Conservation (phyloP, 2,797 vertebrate genomes). For the Darevskia nairensis region DNA sequence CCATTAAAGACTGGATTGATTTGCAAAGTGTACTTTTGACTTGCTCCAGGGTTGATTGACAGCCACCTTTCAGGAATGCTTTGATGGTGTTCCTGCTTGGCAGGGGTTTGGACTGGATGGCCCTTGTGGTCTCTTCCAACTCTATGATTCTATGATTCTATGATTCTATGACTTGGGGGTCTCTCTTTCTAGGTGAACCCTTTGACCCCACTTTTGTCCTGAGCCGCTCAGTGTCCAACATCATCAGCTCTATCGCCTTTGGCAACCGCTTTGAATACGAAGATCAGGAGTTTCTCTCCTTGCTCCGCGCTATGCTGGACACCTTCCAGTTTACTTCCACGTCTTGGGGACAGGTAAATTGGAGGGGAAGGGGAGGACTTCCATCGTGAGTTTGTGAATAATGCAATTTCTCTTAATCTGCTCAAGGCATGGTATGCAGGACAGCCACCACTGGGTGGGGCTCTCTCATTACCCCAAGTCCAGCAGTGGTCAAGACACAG, state of each 20-base stretch:
- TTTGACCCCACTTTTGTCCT: constrained; percentile 67
- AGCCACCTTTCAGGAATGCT: no score
- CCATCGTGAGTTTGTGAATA: no score
- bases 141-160: no score
- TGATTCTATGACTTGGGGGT: no score
- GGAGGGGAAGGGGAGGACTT: no score
- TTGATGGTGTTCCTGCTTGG: no score
- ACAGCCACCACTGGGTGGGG: background rate
- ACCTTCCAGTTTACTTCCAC: constrained; percentile 30
- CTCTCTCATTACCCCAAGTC: no score
- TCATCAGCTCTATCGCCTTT: constrained; percentile 81
- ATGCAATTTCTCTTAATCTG: no score
- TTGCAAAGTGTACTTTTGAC: background rate
- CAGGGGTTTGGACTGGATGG: no score
- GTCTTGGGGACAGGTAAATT: constrained; percentile 45
- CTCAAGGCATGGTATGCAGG: background rate
- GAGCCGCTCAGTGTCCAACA: constrained; percentile 75
- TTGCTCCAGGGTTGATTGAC: background rate
- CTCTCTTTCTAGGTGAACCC: background rate
- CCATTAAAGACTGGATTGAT: no score
- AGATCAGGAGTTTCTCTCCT: constrained; percentile 72
- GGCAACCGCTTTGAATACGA: constrained; percentile 78
- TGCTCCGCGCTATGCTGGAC: constrained; percentile 58
- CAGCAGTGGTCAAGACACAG: no score
- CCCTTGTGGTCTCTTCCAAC: no score